Conservation (phyloP, 2,888 invertebrate genomes). For the Pachycephus smyrnensis region DNA sequence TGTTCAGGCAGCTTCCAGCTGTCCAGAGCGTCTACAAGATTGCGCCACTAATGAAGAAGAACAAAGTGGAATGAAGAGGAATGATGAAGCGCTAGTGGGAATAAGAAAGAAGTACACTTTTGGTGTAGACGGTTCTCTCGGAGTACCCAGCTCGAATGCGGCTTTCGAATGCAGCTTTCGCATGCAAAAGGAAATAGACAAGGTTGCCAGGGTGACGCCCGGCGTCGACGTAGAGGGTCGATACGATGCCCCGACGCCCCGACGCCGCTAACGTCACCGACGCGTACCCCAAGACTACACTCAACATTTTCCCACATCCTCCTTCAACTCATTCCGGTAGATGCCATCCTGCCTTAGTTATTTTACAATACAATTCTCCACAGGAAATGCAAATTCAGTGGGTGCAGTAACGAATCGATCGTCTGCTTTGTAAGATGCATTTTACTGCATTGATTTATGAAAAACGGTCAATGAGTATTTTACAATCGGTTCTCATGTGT, state of each 20-base stretch:
- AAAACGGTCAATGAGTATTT: neutral
- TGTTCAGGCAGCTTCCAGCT: neutral
- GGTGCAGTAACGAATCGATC: neutral
- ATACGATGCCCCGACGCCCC: conserved; percentile 34
- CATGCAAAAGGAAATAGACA: conserved; percentile 38
- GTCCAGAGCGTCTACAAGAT: neutral
- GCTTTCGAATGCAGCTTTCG: conserved; percentile 7
- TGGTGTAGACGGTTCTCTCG: neutral
- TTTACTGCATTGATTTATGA: neutral
- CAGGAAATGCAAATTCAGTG: neutral
- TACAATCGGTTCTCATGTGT: neutral
- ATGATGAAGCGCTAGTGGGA: conserved; percentile 2
- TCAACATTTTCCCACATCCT: neutral
- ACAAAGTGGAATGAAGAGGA: neutral
- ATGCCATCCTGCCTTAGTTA: neutral
- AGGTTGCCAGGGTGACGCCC: conserved; percentile 60
- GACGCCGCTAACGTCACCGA: conserved; percentile 2
- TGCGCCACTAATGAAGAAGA: neutral
- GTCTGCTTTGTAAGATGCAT: neutral
- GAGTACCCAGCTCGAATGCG: neutral
- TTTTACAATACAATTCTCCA: neutral
- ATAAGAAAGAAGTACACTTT: neutral
- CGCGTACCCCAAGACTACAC: neutral
- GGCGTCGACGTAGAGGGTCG: conserved; percentile 49
- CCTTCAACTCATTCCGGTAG: neutral